Percentiles rank a stretch among this genome's conserved stretches.
Conservation (phyloP, 2,113 vertebrate species). For the Dipodomys stephensi region DNA sequence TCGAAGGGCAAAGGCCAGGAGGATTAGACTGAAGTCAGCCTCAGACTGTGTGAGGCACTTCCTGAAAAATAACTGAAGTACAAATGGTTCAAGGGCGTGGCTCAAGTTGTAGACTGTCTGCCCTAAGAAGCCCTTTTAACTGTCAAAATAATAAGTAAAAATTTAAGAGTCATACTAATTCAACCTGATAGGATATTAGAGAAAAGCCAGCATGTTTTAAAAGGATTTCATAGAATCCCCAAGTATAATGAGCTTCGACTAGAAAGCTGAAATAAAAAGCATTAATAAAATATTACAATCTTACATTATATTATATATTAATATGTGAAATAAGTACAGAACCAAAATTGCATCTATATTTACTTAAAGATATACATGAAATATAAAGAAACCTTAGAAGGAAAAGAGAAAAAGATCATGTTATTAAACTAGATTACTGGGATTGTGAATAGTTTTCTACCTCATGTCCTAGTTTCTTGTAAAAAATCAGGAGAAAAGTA, state of each 20-base stretch:
- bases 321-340: not conserved
- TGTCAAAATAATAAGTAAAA: not conserved
- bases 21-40: too few species aligned
- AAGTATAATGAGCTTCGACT: not conserved
- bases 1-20: too few species aligned
- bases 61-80: too few species aligned
- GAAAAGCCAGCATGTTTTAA: conserved; percentile 42
- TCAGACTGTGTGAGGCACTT: too few species aligned
- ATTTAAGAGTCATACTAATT: not conserved
- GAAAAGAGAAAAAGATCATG: conserved; percentile 11
- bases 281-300: not conserved
- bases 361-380: conserved; percentile 35
- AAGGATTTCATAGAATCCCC: not conserved
- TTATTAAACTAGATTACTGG: conserved; percentile 2
- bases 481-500: not conserved
- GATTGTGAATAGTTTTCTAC: not conserved
- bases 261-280: not conserved
- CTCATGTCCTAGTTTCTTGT: not conserved
- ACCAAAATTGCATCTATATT: not conserved
- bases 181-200: not conserved
- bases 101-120: too few species aligned
- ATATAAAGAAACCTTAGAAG: not conserved
- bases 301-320: not conserved
- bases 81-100: too few species aligned
- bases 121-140: too few species aligned